Base-by-base conservation (phyloP, 2,888 invertebrate species). In the Cataglyphis rosenhaueri region DNA sequence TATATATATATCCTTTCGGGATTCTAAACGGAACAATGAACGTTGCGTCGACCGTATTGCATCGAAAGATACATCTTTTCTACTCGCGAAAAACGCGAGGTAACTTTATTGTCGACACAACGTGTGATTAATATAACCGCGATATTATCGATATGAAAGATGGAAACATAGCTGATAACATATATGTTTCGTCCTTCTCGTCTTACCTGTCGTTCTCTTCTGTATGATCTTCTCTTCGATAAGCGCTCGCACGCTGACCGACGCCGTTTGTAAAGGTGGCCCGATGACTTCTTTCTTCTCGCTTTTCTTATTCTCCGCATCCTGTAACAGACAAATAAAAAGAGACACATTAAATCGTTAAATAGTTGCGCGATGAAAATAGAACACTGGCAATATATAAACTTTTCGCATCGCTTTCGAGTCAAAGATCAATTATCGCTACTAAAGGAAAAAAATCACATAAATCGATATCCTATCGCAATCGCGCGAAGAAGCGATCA, bases 171-270 rank as follows among this genome's bases (percentile, higher is more conserved):
- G 38, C 5, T 73, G 21, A 59, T 25, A 41, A 18, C 35, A 35
- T 18, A 8, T 18, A 8, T 35, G 9, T 21, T 48, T 35, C 9
- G n/a, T 21, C 59, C 1, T 3, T 64, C 6, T 44, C 21, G 3
- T 48, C 32, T 82, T 87, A 94, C 94, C 96, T 62, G 97, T 96
- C 76, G 95, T 96, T 91, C 98, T 95, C 90, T 98, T 98, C 94
- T 97, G 98, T 90, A 98, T 98, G 88, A 98, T 98, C 95, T 98
- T 98, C 94, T 98, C 98, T 95, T 98, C 98, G 89, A 98, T 98
- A 65, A 98, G 96, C 12, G 98, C 98, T 84, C 98, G 95, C 8
- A 98, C 98, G 83, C 98, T 98, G 85, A 98, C 97, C 88, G 98
- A 98, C 8, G 98, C 98, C n/a, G 98, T 98, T 95, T 98, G 98